phyloP scores from a whole-genome alignment of 2,113 vertebrate genomes.

The human (Homo sapiens) region GRCh38 chr13:111456001-111456500 shows the following conservation, averaged over 20 bases:
- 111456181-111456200: not conserved
- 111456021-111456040: no score
- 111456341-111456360: not conserved
- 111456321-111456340: not conserved
- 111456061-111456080: fast-evolving
- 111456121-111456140: fast-evolving
- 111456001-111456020: not conserved
- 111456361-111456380: not conserved
- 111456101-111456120: not conserved
- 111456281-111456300: no score
- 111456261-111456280: not conserved
- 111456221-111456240: not conserved
- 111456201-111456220: not conserved
- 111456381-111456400: not conserved
- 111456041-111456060: not conserved
- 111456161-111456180: not conserved
- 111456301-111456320: not conserved
- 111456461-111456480: fast-evolving
- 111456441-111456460: not conserved
- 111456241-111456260: not conserved
- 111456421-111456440: fast-evolving
- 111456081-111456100: not conserved
- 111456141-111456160: no score
- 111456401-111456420: not conserved
- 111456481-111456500: not conserved